A percentile compares a stretch with the other conserved stretches of the same genome.
These are phyloP conservation scores for Saxidomus purpurata DNA, from an alignment of 1,140 invertebrate genomes.

Conservation along the genomic window DNA sequence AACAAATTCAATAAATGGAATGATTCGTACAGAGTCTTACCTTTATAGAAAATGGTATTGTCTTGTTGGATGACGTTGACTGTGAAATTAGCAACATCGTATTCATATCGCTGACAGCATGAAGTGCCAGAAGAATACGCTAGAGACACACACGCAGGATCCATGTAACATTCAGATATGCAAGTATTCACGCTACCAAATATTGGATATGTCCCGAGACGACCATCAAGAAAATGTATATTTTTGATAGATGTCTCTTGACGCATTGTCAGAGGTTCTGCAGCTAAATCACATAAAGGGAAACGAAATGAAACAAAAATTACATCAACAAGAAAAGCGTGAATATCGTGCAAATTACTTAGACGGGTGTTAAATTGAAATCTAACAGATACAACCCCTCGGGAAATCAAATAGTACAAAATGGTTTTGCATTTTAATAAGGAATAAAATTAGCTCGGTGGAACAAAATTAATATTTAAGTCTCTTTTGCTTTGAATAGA, in stretches of 20 bases:
- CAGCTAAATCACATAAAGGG: neutral
- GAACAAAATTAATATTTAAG: too few relatives aligned
- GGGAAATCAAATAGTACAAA: too few relatives aligned
- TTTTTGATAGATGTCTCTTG: neutral
- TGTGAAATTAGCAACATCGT: constrained; percentile 8
- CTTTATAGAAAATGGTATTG: neutral
- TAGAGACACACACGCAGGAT: neutral
- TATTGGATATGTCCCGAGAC: neutral
- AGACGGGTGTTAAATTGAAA: too few relatives aligned
- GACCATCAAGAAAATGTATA: neutral
- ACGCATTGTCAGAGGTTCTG: neutral
- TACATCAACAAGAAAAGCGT: too few relatives aligned
- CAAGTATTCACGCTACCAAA: neutral
- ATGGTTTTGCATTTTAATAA: too few relatives aligned
- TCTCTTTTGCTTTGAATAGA: too few relatives aligned
- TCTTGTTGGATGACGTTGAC: neutral
- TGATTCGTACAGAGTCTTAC: too few relatives aligned
- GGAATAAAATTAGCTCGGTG: too few relatives aligned
- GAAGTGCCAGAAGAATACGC: neutral
- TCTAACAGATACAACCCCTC: too few relatives aligned
- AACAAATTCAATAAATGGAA: too few relatives aligned
- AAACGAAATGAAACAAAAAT: too few relatives aligned
- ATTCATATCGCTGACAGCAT: neutral
- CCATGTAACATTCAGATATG: neutral
- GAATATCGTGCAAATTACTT: too few relatives aligned